Conservation (phyloP, 1,140 invertebrate genomes). For the Megathymus violae region DNA sequence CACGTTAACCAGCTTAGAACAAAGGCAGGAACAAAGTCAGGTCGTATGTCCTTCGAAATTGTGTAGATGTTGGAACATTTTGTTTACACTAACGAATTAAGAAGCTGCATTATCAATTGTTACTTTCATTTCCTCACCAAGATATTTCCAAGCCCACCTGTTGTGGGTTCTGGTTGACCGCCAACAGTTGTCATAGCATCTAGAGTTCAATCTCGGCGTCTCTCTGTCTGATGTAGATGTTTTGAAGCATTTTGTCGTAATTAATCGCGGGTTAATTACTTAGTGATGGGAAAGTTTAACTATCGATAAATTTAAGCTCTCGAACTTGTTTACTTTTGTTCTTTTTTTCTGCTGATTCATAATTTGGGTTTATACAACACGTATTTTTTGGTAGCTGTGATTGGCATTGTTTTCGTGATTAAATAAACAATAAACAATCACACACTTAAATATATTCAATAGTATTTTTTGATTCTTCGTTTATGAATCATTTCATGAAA, state of each 20-base stretch:
- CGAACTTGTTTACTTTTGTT: not conserved
- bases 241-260: constrained; percentile 21
- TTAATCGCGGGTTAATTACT: constrained; percentile 26
- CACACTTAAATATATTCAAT: too few relatives aligned
- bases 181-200: not conserved
- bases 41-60: too few relatives aligned
- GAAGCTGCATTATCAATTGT: too few relatives aligned
- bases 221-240: constrained; percentile 19
- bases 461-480: too few relatives aligned
- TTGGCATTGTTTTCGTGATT: too few relatives aligned
- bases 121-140: too few relatives aligned
- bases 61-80: too few relatives aligned
- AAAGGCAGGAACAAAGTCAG: too few relatives aligned
- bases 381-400: not conserved
- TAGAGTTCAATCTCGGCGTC: constrained; percentile 7
- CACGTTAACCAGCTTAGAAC: too few relatives aligned
- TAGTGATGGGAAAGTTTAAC: constrained; percentile 14
- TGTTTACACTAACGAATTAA: too few relatives aligned
- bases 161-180: not conserved
- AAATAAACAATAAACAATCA: too few relatives aligned
- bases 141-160: not conserved
- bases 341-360: not conserved
- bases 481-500: too few relatives aligned
- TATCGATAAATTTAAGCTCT: constrained; percentile 13
- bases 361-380: not conserved